A percentile compares a stretch with the other conserved stretches of the same genome.
Conservation (phyloP, 2,888 invertebrate species). For the Ennomos quercinarius region DNA sequence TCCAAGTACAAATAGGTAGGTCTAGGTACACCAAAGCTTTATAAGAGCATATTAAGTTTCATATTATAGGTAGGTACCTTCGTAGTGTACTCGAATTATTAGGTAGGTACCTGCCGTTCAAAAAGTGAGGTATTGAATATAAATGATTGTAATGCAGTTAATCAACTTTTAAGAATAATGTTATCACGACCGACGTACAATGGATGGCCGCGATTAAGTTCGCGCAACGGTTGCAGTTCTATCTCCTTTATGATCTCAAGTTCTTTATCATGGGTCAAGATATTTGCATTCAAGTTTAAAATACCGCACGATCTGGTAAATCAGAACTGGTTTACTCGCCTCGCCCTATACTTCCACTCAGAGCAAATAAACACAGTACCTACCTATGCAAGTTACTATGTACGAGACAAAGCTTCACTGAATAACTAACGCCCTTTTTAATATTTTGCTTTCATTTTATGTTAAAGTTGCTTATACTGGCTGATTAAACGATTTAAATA, state of each 20-base stretch:
- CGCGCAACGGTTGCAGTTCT: slow-evolving; percentile 20
- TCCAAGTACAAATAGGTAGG: neutral
- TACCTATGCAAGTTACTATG: slow-evolving; percentile 9
- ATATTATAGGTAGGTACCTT: too few relatives aligned
- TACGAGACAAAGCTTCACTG: slow-evolving; percentile 22
- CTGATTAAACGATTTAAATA: too few relatives aligned
- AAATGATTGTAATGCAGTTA: neutral
- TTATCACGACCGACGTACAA: slow-evolving; percentile 15
- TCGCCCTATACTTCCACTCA: slow-evolving; percentile 55
- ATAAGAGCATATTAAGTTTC: too few relatives aligned
- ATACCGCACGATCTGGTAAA: slow-evolving; percentile 81
- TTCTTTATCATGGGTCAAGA: slow-evolving; percentile 73
- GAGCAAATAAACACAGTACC: slow-evolving; percentile 58
- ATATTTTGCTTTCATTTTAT: too few relatives aligned
- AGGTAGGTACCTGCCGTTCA: too few relatives aligned
- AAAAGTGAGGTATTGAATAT: neutral
- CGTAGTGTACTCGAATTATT: too few relatives aligned
- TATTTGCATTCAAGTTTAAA: slow-evolving; percentile 80
- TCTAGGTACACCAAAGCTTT: neutral
- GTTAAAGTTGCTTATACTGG: too few relatives aligned
- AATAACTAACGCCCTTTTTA: neutral
- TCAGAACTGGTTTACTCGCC: slow-evolving; percentile 77
- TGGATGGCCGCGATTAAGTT: slow-evolving; percentile 31
- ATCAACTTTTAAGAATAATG: slow-evolving; percentile 4
- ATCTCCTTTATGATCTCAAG: slow-evolving; percentile 68